Base-by-base conservation (phyloP, 2,888 invertebrate genomes). In the Tigriopus californicus region DNA sequence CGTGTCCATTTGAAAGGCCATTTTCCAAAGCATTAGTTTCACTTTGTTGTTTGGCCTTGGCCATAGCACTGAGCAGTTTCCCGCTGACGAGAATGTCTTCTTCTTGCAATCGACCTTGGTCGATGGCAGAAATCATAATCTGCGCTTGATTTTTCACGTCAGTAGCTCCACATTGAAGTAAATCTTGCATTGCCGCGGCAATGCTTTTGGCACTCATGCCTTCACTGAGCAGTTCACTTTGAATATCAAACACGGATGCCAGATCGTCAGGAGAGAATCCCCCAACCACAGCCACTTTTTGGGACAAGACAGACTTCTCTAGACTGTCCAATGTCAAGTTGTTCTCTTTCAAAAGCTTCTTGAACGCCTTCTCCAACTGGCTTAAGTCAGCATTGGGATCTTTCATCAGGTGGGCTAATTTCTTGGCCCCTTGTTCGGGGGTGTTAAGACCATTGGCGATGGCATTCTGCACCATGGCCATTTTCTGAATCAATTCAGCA, bases 391-490 rank as follows among this genome's bases (percentile, higher is more conserved):
- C 46, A 10, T 25, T 46, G 10, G 13, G n/a, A 46, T 41, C 25
- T 20, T 57, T 42, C 13, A 46, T 18, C 41, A 22, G 13, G 1
- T 57, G 20, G 12, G 22, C 22, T n/a, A 57, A 42, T 6, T 57
- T 46, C 24, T 22, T 25, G 25, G 46, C 18, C 1, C 44, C 20
- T 25, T 42, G 22, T 22, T 57, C 57, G 8, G 57, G 57, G 10
- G 57, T 46, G 18, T 13, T 41, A 8, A 57, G 42, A 11, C 41
- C 46, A 44, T n/a, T 25, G 15, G 42, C 57, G 46, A 57, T 57
- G 11, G 57, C 46, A 15, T 42, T 46, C 46, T 44, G 42, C 11
- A 57, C 20, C n/a, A 57, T 13, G n/a, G 46, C 46, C n/a, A 57
- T 42, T 24, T 57, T 57, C 12, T 18, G 22, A 11, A 46, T 57